Conservation (phyloP, 2,113 vertebrate species). For the Rhabdornis inornatus region DNA sequence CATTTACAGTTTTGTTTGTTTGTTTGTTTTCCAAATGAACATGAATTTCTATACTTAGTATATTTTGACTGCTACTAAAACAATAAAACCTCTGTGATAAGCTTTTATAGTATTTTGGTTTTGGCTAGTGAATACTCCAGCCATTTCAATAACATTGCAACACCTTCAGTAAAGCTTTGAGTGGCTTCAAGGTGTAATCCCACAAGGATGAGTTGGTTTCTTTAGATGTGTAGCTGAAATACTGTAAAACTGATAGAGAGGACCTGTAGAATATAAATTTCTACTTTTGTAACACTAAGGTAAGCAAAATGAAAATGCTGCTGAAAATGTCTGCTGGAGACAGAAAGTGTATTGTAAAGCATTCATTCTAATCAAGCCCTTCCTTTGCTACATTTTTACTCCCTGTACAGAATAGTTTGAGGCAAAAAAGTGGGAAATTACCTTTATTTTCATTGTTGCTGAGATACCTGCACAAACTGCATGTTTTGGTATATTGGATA, state of each 20-base stretch:
- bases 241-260: neutral
- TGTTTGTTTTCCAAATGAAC: constrained; percentile 53
- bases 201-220: neutral
- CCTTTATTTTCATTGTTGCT: neutral
- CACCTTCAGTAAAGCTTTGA: neutral
- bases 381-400: neutral
- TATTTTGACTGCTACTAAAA: constrained; percentile 71
- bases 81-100: neutral
- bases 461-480: constrained; percentile 31
- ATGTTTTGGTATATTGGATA: constrained; percentile 33
- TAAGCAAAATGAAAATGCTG: neutral
- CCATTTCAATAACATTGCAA: constrained; percentile 1
- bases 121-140: neutral
- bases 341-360: neutral
- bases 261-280: neutral
- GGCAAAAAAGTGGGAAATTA: neutral
- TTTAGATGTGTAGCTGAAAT: neutral
- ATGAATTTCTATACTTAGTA: constrained; percentile 66
- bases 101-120: neutral
- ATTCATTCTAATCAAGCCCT: neutral
- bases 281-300: neutral
- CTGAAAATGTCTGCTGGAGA: neutral
- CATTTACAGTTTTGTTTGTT: constrained; percentile 27
- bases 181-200: neutral
- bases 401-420: neutral